phyloP scores from a whole-genome alignment of 2,113 vertebrate genomes.

The Vulpes vulpes region DNA sequence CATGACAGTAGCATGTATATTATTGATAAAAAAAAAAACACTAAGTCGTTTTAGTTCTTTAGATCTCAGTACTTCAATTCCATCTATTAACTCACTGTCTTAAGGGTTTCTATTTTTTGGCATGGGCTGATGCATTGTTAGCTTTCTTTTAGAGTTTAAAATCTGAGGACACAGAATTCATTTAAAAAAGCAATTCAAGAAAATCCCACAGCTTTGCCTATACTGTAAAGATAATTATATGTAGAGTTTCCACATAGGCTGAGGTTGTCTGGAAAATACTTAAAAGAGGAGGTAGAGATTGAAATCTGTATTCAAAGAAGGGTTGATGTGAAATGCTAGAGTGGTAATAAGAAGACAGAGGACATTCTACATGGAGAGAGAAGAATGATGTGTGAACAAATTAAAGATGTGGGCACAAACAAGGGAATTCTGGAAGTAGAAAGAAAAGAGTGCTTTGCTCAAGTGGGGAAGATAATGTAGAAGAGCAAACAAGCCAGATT shows the following conservation, averaged over 20 bases:
- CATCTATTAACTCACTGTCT: not conserved
- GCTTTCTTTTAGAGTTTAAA: constrained; percentile 7
- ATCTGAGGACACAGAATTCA: not conserved
- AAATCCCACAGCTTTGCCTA: not conserved
- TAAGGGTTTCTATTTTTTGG: not conserved
- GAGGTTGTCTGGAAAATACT: not conserved
- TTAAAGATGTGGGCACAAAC: not conserved
- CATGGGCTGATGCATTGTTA: not conserved
- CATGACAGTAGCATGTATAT: not conserved
- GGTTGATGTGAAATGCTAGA: not conserved
- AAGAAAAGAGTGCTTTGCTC: not conserved
- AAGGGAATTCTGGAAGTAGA: not conserved
- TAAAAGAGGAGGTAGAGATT: not conserved
- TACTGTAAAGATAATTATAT: not conserved
- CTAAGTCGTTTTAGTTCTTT: not conserved
- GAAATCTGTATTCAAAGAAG: not conserved
- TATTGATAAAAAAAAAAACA: not conserved
- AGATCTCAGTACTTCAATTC: not conserved
- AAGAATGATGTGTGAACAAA: not conserved
- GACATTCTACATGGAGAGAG: not conserved
- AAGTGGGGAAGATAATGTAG: not conserved
- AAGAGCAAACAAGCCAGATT: not conserved
- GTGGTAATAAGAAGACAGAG: not conserved
- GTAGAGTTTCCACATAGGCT: not conserved
- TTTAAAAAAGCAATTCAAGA: constrained; percentile 4